These are phyloP conservation scores for Carassius carassius DNA, from an alignment of 2,113 vertebrate species.

Conservation along the genomic window DNA sequence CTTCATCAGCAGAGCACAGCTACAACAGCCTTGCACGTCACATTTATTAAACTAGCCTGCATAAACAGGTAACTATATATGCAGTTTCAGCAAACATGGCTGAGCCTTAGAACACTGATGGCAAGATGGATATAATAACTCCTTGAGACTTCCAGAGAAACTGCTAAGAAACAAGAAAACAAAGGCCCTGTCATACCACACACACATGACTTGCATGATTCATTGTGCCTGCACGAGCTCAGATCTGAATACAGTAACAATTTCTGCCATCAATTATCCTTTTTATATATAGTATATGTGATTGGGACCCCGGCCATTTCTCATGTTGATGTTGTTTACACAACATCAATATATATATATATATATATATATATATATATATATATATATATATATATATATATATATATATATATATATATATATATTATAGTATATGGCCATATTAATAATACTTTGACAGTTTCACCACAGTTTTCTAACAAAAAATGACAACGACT, in stretches of 20 bases:
- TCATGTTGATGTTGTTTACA: too few relatives aligned
- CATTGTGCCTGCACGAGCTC: not conserved
- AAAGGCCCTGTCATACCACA: not conserved
- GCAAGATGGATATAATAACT: not conserved
- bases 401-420: too few relatives aligned
- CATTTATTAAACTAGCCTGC: constrained; percentile 4
- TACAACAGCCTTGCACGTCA: not conserved
- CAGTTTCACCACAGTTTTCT: not conserved
- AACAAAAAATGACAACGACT: constrained; percentile 8
- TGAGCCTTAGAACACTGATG: not conserved
- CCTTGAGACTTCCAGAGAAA: not conserved
- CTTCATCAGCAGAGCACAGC: not conserved
- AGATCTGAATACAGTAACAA: not conserved
- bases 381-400: too few relatives aligned
- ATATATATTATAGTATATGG: too few relatives aligned
- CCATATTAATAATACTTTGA: too few relatives aligned
- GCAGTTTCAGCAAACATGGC: constrained; percentile 15
- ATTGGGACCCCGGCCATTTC: too few relatives aligned
- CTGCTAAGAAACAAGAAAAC: not conserved
- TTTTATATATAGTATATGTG: too few relatives aligned
- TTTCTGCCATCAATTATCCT: not conserved
- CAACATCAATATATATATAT: too few relatives aligned
- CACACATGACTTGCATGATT: not conserved
- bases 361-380: too few relatives aligned
- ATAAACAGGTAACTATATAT: not conserved